Evolutionary conservation across 1,140 invertebrate genomes (phyloP).

Genomic region (Frieseomelitta varia): DNA sequence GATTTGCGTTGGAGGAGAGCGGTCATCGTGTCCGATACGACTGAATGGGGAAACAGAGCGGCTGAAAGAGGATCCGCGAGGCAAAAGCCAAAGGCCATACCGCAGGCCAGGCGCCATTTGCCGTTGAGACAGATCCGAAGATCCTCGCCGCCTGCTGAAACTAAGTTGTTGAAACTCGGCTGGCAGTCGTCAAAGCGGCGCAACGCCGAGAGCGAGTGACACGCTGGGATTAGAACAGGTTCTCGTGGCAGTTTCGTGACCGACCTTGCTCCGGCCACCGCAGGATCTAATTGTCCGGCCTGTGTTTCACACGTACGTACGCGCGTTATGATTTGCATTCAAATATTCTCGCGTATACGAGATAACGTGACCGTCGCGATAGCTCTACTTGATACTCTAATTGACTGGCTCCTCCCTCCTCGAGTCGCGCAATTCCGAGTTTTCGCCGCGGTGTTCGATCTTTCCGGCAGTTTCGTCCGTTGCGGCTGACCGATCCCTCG

Average conservation of each 20-base stretch:
- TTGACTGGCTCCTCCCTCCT: background rate
- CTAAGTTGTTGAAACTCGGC: conserved; percentile 62
- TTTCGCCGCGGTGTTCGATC: no score
- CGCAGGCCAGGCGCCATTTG: conserved; percentile 12
- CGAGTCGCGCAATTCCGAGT: no score
- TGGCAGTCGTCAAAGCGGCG: conserved; percentile 22
- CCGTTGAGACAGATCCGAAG: conserved; percentile 40
- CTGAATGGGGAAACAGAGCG: no score
- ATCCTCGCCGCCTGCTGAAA: conserved; percentile 33
- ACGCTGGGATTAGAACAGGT: conserved; percentile 58
- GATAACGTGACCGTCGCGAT: conserved; percentile 3
- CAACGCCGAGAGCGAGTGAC: conserved; percentile 52
- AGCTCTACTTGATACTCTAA: conserved; percentile 14
- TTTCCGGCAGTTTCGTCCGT: no score
- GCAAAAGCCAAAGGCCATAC: background rate
- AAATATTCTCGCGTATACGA: background rate
- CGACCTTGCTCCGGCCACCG: conserved; percentile 45
- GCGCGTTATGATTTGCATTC: conserved; percentile 20
- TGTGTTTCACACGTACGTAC: background rate
- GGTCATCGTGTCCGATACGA: no score
- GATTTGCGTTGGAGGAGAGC: no score
- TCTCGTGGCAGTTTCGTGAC: conserved; percentile 59
- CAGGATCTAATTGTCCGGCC: conserved; percentile 41
- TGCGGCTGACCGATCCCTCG: no score
- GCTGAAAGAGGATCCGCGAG: background rate